phyloP scores from a whole-genome alignment of 2,888 invertebrate genomes.

The Yponomeuta malinellus region DNA sequence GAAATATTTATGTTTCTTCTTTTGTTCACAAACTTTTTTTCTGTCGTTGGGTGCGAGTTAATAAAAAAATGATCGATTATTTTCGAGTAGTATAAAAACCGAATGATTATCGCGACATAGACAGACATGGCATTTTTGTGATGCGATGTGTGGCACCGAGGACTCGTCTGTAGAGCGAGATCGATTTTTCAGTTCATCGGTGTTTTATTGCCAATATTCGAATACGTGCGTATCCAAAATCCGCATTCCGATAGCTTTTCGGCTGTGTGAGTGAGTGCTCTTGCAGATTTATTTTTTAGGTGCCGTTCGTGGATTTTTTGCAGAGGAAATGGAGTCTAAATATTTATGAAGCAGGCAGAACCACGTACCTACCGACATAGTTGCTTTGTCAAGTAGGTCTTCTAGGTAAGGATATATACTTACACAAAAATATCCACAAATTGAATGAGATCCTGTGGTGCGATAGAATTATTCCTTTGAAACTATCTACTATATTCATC shows the following conservation, averaged over 20 bases:
- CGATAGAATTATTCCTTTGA: no score
- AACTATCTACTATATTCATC: background rate
- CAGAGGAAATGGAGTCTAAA: conserved; percentile 4
- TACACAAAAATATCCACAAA: no score
- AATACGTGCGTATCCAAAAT: conserved; percentile 48
- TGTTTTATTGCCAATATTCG: conserved; percentile 72
- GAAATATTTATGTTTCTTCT: background rate
- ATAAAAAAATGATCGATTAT: background rate
- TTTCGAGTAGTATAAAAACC: background rate
- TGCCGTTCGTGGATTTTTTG: background rate
- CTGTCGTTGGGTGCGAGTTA: background rate
- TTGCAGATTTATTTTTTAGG: conserved; percentile 11
- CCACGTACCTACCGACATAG: no score
- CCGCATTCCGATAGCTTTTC: conserved; percentile 34
- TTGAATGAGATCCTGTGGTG: no score
- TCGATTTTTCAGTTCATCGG: conserved; percentile 74
- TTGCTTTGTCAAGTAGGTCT: no score
- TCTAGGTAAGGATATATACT: no score
- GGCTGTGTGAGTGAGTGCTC: background rate
- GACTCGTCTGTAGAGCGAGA: conserved; percentile 70
- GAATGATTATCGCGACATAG: background rate
- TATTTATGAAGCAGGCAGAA: conserved; percentile 3
- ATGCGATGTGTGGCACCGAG: conserved; percentile 24
- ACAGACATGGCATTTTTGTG: conserved; percentile 16
- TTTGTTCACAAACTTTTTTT: background rate